Conservation (phyloP, 2,113 vertebrate species). For the Notarius quadriscutis region DNA sequence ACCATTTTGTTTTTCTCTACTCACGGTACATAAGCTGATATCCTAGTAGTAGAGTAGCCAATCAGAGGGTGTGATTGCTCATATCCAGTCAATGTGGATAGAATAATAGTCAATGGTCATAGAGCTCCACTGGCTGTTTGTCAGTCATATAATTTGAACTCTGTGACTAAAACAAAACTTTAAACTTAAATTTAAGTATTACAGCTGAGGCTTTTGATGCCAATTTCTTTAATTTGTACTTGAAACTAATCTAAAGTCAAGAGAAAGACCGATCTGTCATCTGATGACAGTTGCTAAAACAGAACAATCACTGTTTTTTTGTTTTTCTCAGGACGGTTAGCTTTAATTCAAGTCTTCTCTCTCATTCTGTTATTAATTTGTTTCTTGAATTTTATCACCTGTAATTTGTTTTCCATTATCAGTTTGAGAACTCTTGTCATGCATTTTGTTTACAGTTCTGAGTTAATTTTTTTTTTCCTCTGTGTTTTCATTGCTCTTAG, state of each 20-base stretch:
- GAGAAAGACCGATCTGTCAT: background rate
- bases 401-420: background rate
- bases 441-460: too few relatives aligned
- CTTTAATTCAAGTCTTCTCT: background rate
- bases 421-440: background rate
- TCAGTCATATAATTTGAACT: too few relatives aligned
- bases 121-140: too few relatives aligned
- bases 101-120: too few relatives aligned
- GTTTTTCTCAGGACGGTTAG: background rate
- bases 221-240: background rate
- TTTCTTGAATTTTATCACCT: background rate
- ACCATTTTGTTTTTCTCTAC: too few relatives aligned
- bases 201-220: too few relatives aligned
- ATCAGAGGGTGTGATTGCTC: too few relatives aligned
- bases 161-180: too few relatives aligned
- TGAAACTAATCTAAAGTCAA: background rate
- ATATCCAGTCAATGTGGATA: too few relatives aligned
- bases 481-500: background rate
- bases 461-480: background rate
- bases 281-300: background rate
- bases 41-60: too few relatives aligned
- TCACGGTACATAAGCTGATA: too few relatives aligned
- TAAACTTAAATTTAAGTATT: too few relatives aligned
- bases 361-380: background rate
- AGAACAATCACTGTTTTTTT: background rate